Base-by-base conservation (phyloP, 2,113 vertebrate species). In the Asarcornis scutulata region DNA sequence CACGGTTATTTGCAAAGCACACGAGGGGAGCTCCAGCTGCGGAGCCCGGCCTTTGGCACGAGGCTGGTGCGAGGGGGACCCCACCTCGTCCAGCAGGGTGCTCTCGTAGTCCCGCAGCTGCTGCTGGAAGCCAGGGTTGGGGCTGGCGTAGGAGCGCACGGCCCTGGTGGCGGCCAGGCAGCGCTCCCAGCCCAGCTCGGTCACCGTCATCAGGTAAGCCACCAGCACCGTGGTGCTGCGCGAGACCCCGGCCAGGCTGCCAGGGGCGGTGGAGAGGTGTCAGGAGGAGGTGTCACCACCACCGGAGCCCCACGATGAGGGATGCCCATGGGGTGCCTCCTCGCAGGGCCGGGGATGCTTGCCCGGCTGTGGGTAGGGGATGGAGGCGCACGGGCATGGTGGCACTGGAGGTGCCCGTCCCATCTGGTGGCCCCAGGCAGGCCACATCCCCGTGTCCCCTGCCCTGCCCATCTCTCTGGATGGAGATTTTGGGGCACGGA, bases 131-230 rank as follows among this genome's bases (percentile, higher is more conserved):
- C 98, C 98, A 2, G 95, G 89, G 97, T 99, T 99, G 38, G 99
- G 99, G 87, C 98, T 98, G 32, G 97, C 99, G 21, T 98, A 98
- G 25, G 98, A 98, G 8, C 99, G 96, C 26, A 97, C 98, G 1
- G 98, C 98, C 85, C 96, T 99, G 86, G 99, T 98, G 6, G 99
- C 99, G 0, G 98, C 97, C 94, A 99, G 95, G 93, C 99, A 99
- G 75, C 98, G 97, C 50, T 99, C 97, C 98, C 98, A 99, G 98
- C 97, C 95, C 17, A 98, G 98, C 63, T 97, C 94, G 1, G 98
- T 99, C 95, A 99, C 98, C 1, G 98, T 99, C 99, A 99, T 99
- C 72, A 99, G 98, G 91, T 99, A 99, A 38, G 99, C 99, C 95
- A 99, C 98, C 90, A 99, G 97, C 86, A 99, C 38, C 3, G 99